These are phyloP conservation scores for Charina bottae DNA, from an alignment of 2,113 vertebrate species.

Conservation along the genomic window DNA sequence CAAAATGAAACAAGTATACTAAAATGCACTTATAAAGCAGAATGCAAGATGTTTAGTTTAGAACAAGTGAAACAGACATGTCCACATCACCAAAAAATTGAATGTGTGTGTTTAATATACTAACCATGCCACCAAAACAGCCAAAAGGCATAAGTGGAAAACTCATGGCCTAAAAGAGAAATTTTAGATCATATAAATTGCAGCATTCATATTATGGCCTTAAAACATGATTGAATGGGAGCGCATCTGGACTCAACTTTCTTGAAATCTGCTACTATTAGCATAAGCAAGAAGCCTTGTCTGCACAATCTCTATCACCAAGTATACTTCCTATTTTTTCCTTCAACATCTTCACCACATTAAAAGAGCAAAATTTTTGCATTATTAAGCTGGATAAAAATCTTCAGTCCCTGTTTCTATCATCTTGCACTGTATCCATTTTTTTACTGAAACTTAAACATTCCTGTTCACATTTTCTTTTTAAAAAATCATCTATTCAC, in stretches of 20 bases:
- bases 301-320: not conserved
- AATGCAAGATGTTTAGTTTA: not conserved
- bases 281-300: not conserved
- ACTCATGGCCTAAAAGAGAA: conserved; percentile 76
- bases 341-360: not conserved
- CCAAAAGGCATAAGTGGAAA: conserved; percentile 78
- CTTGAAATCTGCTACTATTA: not conserved
- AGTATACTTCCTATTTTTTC: not conserved
- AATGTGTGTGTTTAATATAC: conserved; percentile 63
- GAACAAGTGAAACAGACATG: conserved; percentile 14
- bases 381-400: not conserved
- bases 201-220: not conserved
- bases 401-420: not conserved
- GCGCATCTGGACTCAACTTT: not conserved
- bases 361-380: not conserved
- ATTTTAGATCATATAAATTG: conserved; percentile 56
- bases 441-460: not conserved
- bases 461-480: not conserved
- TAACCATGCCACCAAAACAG: conserved; percentile 71
- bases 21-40: conserved; percentile 7
- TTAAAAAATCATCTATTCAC: not conserved
- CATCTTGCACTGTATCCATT: not conserved
- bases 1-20: not conserved
- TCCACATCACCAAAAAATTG: not conserved
- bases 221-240: not conserved